Conservation (phyloP, 2,888 invertebrate species). For the Harpagoxenus sublaevis region DNA sequence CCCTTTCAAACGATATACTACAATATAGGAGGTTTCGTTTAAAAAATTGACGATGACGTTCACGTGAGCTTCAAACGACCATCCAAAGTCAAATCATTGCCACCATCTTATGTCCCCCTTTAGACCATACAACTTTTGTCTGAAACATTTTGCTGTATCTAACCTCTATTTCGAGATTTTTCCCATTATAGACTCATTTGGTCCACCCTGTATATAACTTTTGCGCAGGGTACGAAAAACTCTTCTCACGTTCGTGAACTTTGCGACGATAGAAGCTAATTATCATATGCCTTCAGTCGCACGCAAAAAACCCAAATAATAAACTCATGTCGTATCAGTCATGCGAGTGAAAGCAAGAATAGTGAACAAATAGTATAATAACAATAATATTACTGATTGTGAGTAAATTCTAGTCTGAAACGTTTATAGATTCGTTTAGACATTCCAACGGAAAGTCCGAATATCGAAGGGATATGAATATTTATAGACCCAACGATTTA, state of each 20-base stretch:
- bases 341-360: conserved; percentile 56
- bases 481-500: background rate
- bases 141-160: too few species aligned
- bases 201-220: background rate
- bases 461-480: background rate
- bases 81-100: too few species aligned
- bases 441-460: conserved; percentile 6
- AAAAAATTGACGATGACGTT: too few species aligned
- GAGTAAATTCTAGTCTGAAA: conserved; percentile 16
- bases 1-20: too few species aligned
- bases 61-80: too few species aligned
- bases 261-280: conserved; percentile 10
- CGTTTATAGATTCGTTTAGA: conserved; percentile 22
- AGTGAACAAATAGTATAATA: background rate
- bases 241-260: conserved; percentile 10
- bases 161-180: too few species aligned
- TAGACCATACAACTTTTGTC: too few species aligned
- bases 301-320: conserved; percentile 54
- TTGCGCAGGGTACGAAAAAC: background rate
- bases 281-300: conserved; percentile 17
- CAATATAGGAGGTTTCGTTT: too few species aligned
- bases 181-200: too few species aligned
- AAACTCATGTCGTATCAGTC: conserved; percentile 59
- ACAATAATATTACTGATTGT: background rate
- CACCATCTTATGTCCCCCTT: too few species aligned